Conservation (phyloP, 30 jellyfish, hydroid and myxozoan species). For the Chrysaora quinquecirrha region DNA sequence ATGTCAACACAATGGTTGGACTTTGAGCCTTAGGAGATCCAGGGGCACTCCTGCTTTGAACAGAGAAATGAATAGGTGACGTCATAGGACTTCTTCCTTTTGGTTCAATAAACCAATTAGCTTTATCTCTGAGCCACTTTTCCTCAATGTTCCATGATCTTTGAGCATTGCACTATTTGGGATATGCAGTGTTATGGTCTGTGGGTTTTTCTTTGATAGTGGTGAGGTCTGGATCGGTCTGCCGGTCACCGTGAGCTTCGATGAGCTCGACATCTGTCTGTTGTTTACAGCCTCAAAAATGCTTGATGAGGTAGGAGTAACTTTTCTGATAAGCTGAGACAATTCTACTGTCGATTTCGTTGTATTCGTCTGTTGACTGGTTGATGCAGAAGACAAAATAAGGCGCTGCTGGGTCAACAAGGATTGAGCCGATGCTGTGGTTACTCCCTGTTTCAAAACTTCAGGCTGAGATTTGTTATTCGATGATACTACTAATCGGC, state of each 20-base stretch:
- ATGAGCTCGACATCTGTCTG: constrained; percentile 34
- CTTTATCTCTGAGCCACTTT: constrained; percentile 64
- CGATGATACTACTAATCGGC: constrained; percentile 3
- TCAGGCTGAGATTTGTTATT: not conserved
- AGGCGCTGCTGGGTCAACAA: not conserved
- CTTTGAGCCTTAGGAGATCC: constrained; percentile 72
- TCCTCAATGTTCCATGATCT: constrained; percentile 33
- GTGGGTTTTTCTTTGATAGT: constrained; percentile 20
- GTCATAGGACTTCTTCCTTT: constrained; percentile 66
- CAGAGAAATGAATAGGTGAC: constrained; percentile 73
- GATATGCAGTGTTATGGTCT: constrained; percentile 69
- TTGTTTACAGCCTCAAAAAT: constrained; percentile 7
- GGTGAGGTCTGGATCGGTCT: constrained; percentile 54
- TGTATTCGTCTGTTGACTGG: not conserved
- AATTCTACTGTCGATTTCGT: constrained; percentile 15
- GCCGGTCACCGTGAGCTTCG: constrained; percentile 54
- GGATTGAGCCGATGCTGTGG: not conserved
- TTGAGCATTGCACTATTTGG: constrained; percentile 67
- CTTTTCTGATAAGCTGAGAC: constrained; percentile 30
- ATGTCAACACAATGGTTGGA: constrained; percentile 44
- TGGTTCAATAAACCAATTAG: constrained; percentile 65
- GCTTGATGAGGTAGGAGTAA: not conserved
- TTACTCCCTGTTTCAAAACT: not conserved
- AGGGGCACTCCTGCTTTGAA: constrained; percentile 70
- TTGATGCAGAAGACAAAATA: not conserved